Base-by-base conservation (phyloP, 2,797 vertebrate species). In the Thalassophryne amazonica region DNA sequence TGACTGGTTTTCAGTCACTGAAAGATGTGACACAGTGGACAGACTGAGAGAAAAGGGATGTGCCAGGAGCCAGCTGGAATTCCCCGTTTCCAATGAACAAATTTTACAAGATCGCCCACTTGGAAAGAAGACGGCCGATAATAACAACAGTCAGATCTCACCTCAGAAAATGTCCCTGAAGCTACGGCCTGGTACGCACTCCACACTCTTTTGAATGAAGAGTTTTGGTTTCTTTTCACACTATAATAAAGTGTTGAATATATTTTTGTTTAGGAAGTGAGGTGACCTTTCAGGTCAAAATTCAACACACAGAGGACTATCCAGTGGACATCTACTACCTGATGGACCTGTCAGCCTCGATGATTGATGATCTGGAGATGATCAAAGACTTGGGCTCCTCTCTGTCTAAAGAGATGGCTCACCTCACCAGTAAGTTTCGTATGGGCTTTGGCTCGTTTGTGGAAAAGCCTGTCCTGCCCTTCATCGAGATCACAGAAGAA, bases 401-500 rank as follows among this genome's bases (percentile, higher is more conserved):
- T 19, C 90, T 99, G 39, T 95, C 96, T 24, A 93, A 89, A 81
- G 93, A 98, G 80, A 99, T 99, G 97, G 91, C 94, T 45, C 93
- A 86, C 18, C 86, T 99, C 69, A 99, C 97, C 1, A 98, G 94
- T 80, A 99, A 98, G 84, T 98, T 99, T 71, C 90, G 92, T 41
- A 88, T 99, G 70, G 97, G 97, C 15, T 99, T 99, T 10, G 97
- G 97, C 14, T 96, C 97, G 21, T 99, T 99, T 80, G 96, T 98
- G 50, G 97, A 99, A 86, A 99, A 99, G 87, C 97, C 97, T 1
- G 84, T 96, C 56, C 92, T 96, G 18, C 97, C 97, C 2, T 99
- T 91, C 69, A 94, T 99, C 76, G 95, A 91, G 84, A 94, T 94
- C 60, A 93, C 91, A 21, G 80, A 88, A 28, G 84, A 91, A 53